Evolutionary conservation across 2,113 vertebrate genomes (phyloP), one percentile per base, ranked within the genome.

Genomic region (Alces alces): DNA sequence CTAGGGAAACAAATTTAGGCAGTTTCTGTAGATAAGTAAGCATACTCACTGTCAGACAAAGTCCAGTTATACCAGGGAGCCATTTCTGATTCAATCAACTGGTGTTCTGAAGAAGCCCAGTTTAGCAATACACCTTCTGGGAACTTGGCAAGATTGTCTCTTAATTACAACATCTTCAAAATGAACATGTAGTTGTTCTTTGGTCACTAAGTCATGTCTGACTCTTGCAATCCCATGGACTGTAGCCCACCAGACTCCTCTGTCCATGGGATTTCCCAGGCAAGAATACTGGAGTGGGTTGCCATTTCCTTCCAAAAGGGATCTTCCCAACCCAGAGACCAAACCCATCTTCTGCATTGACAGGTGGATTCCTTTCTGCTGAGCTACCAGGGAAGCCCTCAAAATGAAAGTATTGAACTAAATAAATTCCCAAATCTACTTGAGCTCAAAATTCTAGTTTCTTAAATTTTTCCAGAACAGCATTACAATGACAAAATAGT

Each of bases 101-200:
- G 2, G 15, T 93, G 2, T 66, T 90, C 36, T 58, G 7, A 73
- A 84, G 76, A 57, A 61, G 2, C 1, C 2, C 8, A 28, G 16
- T n/a, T 94, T 92, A 89, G 5, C 5, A 21, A 39, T 28, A 12
- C 13, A 79, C 5, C 19, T 50, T 88, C 57, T 57, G 78, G 27
- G 11, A 88, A 86, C 12, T 50, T 84, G 43, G 15, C 27, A 86
- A 88, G 19, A 64, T 84, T 80, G 39, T 8, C 5, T 84, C 47
- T 95, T 60, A 78, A 23, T 91, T 96, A 95, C 82, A 82, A n/a
- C 52, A 73, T 83, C 43, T 92, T 89, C 84, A 95, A 92, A 82
- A 84, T 80, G 12, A 97, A 2, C 36, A 25, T 39, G 39, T 25
- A 43, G 11, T 25, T 43, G 23, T 76, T 76, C 21, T 76, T 43